These are phyloP conservation scores for Xestia ashworthii DNA, from an alignment of 2,888 invertebrate genomes.

Conservation along the genomic window DNA sequence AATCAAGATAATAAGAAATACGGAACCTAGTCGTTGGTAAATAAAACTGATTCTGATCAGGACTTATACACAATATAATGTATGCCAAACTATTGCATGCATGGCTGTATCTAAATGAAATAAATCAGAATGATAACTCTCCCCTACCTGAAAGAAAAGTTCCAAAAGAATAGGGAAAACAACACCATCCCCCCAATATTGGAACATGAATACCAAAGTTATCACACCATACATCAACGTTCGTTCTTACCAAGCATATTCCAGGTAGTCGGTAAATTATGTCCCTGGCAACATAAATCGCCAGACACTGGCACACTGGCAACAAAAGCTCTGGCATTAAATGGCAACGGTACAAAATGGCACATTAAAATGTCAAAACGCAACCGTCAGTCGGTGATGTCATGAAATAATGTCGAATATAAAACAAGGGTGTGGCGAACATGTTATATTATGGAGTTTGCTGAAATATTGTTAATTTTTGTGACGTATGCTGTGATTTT, in stretches of 20 bases:
- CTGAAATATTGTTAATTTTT: conserved; percentile 44
- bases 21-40: background rate
- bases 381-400: conserved; percentile 70
- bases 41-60: too few species aligned
- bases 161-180: conserved; percentile 7
- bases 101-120: background rate
- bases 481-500: conserved; percentile 34
- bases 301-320: conserved; percentile 68
- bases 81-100: background rate
- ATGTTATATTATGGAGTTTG: conserved; percentile 11
- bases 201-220: conserved; percentile 25
- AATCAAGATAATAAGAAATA: background rate
- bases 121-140: background rate
- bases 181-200: conserved; percentile 25
- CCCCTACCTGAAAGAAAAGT: background rate
- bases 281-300: conserved; percentile 77
- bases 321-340: conserved; percentile 83
- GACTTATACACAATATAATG: background rate
- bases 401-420: conserved; percentile 65
- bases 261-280: conserved; percentile 74
- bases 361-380: conserved; percentile 86
- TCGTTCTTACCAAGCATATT: conserved; percentile 59
- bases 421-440: conserved; percentile 55
- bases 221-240: conserved; percentile 58
- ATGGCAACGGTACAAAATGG: conserved; percentile 77